These are phyloP conservation scores for Conistra vaccinii DNA, from an alignment of 2,888 invertebrate species.

Conservation along the genomic window DNA sequence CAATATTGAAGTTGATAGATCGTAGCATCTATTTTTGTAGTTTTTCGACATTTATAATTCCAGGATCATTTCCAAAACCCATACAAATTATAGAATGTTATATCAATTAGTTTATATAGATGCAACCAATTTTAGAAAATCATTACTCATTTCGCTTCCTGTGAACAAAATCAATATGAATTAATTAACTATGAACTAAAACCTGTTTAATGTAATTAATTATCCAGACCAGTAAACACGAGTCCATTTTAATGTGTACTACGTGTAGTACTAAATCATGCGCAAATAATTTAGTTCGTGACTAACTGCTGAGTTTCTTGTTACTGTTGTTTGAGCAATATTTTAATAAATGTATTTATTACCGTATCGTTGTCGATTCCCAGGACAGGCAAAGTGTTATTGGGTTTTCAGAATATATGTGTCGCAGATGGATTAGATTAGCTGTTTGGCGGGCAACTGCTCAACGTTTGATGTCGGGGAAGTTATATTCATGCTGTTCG, in stretches of 20 bases:
- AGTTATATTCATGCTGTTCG: too few species aligned
- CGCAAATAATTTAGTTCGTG: slow-evolving; percentile 48
- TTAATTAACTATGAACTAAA: slow-evolving; percentile 48
- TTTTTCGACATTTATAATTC: not conserved
- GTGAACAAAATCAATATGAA: slow-evolving; percentile 32
- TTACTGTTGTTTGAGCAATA: slow-evolving; percentile 21
- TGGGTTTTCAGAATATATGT: not conserved
- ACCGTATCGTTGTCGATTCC: not conserved
- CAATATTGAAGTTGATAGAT: not conserved
- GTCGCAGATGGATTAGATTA: too few species aligned
- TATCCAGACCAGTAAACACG: slow-evolving; percentile 51
- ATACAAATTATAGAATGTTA: not conserved
- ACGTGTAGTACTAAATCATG: slow-evolving; percentile 55
- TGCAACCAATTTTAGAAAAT: slow-evolving; percentile 20
- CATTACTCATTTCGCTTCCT: slow-evolving; percentile 13
- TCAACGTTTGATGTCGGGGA: too few species aligned
- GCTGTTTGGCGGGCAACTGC: too few species aligned
- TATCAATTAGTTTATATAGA: not conserved
- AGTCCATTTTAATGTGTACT: slow-evolving; percentile 51
- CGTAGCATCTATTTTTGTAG: not conserved
- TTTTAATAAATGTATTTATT: slow-evolving; percentile 23
- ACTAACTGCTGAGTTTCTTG: slow-evolving; percentile 45
- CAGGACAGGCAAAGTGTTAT: not conserved
- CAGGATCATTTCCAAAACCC: not conserved
- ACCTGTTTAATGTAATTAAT: slow-evolving; percentile 58